These are phyloP conservation scores for Tigriopus japonicus DNA, from an alignment of 1,140 invertebrate species.

Conservation along the genomic window DNA sequence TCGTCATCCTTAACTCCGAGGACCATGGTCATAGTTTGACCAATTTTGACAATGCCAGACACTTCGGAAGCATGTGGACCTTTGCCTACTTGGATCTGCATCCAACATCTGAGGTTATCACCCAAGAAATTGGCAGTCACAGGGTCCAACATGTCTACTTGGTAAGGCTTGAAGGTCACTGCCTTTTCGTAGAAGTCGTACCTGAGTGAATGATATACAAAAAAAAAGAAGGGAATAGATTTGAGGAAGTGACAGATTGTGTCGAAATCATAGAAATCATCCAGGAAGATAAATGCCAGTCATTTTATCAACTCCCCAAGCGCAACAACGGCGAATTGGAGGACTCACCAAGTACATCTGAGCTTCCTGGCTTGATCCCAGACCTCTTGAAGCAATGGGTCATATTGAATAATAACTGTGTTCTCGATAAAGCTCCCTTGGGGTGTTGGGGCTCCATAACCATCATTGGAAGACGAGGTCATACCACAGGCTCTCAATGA, in stretches of 20 bases:
- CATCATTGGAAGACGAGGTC: conserved; percentile 2
- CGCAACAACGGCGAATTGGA: not conserved
- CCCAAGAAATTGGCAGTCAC: conserved; percentile 83
- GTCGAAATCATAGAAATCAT: no score
- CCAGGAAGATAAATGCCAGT: not conserved
- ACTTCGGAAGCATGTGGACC: conserved; percentile 87
- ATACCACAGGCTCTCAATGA: not conserved
- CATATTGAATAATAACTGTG: conserved; percentile 85
- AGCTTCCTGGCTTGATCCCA: conserved; percentile 55
- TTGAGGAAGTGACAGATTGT: not conserved
- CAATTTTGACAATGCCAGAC: conserved; percentile 81
- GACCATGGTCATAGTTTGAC: conserved; percentile 90
- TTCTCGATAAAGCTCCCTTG: conserved; percentile 79
- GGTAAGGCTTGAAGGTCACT: conserved; percentile 78
- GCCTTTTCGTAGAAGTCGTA: conserved; percentile 88
- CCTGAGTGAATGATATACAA: no score
- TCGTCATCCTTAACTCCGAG: conserved; percentile 85
- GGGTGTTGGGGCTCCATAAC: not conserved
- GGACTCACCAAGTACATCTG: conserved; percentile 52
- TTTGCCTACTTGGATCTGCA: conserved; percentile 80
- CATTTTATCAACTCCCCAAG: not conserved
- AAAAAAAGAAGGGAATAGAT: not conserved
- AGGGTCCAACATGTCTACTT: conserved; percentile 79
- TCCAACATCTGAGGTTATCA: conserved; percentile 86
- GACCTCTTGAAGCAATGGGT: conserved; percentile 81